A percentile compares a stretch with the other conserved stretches of the same genome.
These are phyloP conservation scores for Platycnemis pennipes DNA, from an alignment of 2,888 invertebrate genomes.

Conservation along the genomic window DNA sequence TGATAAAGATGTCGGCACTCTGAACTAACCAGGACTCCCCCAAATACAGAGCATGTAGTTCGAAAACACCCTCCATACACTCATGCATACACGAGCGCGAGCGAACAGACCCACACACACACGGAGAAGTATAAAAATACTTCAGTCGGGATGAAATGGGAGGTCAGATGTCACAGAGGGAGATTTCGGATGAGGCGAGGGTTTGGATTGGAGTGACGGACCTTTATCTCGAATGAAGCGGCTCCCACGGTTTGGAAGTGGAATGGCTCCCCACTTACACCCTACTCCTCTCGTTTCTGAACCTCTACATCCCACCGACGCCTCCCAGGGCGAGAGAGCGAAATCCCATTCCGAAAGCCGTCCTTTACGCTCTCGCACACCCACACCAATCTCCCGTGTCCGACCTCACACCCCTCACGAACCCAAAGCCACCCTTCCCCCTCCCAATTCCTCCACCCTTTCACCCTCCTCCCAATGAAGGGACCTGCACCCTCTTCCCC, in stretches of 20 bases:
- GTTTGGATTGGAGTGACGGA: background rate
- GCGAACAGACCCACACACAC: no score
- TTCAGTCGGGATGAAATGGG: slow-evolving; percentile 6
- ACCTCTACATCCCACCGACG: background rate
- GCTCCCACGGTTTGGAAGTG: background rate
- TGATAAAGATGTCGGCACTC: no score
- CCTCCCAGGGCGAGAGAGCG: background rate
- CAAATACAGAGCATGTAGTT: no score
- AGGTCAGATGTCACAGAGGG: background rate
- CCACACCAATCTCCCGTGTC: no score
- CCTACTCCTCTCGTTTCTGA: background rate
- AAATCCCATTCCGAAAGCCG: background rate
- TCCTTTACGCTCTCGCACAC: background rate
- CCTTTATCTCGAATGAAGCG: slow-evolving; percentile 39
- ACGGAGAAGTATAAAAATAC: background rate
- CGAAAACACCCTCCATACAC: no score
- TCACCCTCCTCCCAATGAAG: no score
- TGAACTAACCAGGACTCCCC: no score
- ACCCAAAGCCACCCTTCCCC: no score
- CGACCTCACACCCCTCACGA: no score
- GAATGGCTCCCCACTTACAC: background rate
- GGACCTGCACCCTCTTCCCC: background rate
- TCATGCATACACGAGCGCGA: no score
- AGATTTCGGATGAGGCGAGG: background rate
- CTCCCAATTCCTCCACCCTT: no score